Percentiles rank a stretch among this genome's conserved stretches.
These are phyloP conservation scores for Dicentrarchus labrax DNA, from an alignment of 2,113 vertebrate species.

Conservation along the genomic window DNA sequence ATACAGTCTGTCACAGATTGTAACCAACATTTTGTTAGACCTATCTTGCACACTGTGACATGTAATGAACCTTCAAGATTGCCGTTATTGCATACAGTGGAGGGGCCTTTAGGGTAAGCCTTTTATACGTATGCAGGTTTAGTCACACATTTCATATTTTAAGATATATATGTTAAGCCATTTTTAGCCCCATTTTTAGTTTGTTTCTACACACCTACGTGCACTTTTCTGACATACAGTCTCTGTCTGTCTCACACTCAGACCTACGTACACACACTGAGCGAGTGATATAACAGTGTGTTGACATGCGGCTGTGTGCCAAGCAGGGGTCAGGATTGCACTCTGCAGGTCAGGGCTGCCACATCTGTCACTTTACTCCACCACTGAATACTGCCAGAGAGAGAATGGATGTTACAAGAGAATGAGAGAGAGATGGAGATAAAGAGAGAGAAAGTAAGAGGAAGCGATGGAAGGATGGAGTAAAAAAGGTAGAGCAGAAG, in stretches of 20 bases:
- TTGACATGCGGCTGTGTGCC: conserved; percentile 43
- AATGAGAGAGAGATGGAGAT: not conserved
- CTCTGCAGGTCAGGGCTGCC: conserved; percentile 56
- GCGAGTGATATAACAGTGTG: conserved; percentile 40
- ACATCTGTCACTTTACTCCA: conserved; percentile 69
- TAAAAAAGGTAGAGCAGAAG: not conserved
- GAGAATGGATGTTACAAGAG: not conserved
- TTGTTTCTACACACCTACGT: not conserved
- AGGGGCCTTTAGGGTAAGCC: not conserved
- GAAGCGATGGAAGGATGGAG: not conserved
- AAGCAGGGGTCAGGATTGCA: conserved; percentile 57
- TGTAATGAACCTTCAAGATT: not conserved
- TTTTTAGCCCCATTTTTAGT: not conserved
- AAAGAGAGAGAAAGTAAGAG: not conserved
- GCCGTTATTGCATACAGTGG: not conserved
- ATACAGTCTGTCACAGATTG: not conserved
- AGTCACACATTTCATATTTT: not conserved
- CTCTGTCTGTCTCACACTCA: not conserved
- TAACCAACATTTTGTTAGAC: not conserved
- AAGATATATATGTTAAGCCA: not conserved
- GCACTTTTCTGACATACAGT: too few relatives aligned
- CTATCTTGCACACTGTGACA: not conserved
- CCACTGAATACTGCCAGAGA: conserved; percentile 18
- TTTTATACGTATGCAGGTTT: not conserved
- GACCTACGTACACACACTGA: conserved; percentile 20